Base-by-base conservation (phyloP, 2,888 invertebrate genomes). In the Zygaena filipendulae region DNA sequence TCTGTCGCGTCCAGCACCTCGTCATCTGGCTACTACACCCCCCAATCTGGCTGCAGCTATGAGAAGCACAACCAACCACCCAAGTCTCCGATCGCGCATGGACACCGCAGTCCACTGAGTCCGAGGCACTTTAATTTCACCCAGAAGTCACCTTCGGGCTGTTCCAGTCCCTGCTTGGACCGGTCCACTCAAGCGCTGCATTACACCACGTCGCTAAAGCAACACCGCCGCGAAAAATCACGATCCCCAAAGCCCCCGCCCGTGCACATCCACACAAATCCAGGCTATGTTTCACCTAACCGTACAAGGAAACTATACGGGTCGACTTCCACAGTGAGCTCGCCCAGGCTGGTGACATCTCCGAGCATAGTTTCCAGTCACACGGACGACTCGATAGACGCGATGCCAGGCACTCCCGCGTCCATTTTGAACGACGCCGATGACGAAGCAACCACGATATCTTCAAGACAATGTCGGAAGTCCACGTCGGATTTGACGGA, bases 401-500 rank as follows among this genome's bases (percentile, higher is more conserved):
- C 67, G 0, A 66, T 71, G 53, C 71, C 68, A 0, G 67, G 60
- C 1, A 74, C 79, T 0, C 74, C 75, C 0, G 71, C 72, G 2
- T 72, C 68, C 0, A 47, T 62, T 2, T 46, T 71, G 9, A 62
- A 74, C 12, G 71, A 72, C 23, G 79, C 77, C 1, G 75, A 71
- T 21, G 79, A 79, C 21, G 75, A 81, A 22, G 75, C 74, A 4
- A 75, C 71, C 2, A 64, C 70, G 2, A 75, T 63, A 1, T 71
- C 74, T 0, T 75, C 75, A 0, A 58, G 80, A 27, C 71, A 84
- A 21, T 87, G 86, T 41, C 80, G 90, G 27, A 90, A 88, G 48
- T 91, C 91, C 0, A 91, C 91, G 2, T 90, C 90, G 11, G 91
- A 91, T 67, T 68, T 91, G 42, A 79, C 77, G 0, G 87, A 88